These are phyloP conservation scores for Montipora sp. DNA, from an alignment of 64 coral and sea anemone species.

Conservation along the genomic window DNA sequence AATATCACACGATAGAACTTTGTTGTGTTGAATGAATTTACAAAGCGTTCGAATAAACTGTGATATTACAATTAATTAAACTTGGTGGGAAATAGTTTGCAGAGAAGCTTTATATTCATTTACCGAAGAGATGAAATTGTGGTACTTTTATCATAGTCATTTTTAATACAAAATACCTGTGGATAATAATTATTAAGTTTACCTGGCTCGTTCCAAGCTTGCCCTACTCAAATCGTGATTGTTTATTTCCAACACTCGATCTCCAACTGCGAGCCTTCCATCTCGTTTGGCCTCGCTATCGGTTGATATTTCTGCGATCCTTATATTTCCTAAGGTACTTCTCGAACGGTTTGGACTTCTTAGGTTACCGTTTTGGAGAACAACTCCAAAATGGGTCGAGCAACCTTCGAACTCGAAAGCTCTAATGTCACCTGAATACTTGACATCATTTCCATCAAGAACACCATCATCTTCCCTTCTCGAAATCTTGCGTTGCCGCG, in stretches of 20 bases:
- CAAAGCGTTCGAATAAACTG: too few relatives aligned
- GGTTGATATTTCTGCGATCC: conserved; percentile 47
- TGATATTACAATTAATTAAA: too few relatives aligned
- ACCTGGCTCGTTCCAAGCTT: conserved; percentile 67
- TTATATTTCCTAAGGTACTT: conserved; percentile 38
- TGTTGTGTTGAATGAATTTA: background rate
- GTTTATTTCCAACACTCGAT: conserved; percentile 75
- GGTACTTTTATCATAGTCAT: too few relatives aligned
- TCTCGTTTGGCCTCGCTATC: conserved; percentile 38
- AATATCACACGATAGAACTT: background rate
- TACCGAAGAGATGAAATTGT: too few relatives aligned
- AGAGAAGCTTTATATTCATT: too few relatives aligned
- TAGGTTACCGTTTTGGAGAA: conserved; percentile 22
- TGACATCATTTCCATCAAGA: conserved; percentile 2
- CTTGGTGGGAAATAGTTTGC: too few relatives aligned
- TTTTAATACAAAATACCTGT: too few relatives aligned
- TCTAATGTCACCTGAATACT: conserved; percentile 2
- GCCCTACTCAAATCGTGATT: conserved; percentile 49
- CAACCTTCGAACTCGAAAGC: conserved; percentile 70
- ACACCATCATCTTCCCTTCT: background rate
- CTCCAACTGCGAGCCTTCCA: conserved; percentile 58
- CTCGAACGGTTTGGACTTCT: conserved; percentile 12
- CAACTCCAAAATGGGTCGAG: conserved; percentile 65
- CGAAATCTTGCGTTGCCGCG: background rate
- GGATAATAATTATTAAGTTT: background rate